phyloP scores from a whole-genome alignment of 2,113 vertebrate species.

The Euleptes europaea region DNA sequence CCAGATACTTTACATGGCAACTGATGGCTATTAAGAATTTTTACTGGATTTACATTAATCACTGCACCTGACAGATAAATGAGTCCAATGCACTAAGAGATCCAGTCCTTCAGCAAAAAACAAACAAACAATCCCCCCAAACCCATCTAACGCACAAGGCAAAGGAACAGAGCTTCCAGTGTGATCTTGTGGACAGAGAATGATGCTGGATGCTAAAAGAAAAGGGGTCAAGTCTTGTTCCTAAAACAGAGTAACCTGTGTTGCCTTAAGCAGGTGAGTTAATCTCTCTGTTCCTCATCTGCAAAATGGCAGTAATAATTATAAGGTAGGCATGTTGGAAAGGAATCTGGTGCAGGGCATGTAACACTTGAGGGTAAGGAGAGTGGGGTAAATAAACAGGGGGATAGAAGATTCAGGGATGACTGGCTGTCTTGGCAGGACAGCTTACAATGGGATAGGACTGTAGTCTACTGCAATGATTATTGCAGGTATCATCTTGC shows the following conservation, averaged over 20 bases:
- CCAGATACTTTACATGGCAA: constrained; percentile 54
- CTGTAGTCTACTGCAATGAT: no score
- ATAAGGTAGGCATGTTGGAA: neutral
- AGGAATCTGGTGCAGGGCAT: neutral
- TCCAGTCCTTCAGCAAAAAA: neutral
- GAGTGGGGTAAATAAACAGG: neutral
- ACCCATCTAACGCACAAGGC: neutral
- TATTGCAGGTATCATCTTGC: no score
- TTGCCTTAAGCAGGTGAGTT: neutral
- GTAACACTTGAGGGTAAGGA: neutral
- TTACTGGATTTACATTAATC: constrained; percentile 59
- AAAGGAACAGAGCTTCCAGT: neutral
- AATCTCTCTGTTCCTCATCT: neutral
- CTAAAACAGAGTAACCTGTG: neutral
- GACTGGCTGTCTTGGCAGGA: no score
- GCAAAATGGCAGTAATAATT: neutral
- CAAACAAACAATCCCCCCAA: neutral
- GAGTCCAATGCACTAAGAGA: neutral
- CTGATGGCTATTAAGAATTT: constrained; percentile 49
- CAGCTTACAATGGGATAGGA: no score
- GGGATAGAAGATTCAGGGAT: neutral
- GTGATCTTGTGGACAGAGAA: neutral
- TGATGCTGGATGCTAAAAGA: neutral
- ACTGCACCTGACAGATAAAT: constrained; percentile 47
- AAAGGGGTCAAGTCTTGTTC: neutral